phyloP scores from a whole-genome alignment of 2,113 vertebrate genomes.

The Patagioenas fasciata region DNA sequence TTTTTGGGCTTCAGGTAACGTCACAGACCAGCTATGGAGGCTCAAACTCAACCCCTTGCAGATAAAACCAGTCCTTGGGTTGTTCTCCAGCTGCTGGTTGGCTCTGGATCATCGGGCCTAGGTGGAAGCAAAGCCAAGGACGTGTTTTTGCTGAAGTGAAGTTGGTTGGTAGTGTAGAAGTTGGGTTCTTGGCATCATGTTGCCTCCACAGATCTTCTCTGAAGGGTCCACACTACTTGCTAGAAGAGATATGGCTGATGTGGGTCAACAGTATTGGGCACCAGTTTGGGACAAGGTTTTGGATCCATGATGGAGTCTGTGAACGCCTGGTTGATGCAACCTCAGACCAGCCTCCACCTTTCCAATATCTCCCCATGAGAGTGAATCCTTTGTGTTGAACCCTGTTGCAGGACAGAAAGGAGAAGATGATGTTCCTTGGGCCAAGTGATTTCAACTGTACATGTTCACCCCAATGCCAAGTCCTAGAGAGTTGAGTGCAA shows the following conservation, averaged over 20 bases:
- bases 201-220: neutral
- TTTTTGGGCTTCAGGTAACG: neutral
- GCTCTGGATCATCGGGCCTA: neutral
- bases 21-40: neutral
- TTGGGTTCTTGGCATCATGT: neutral
- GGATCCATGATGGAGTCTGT: neutral
- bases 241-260: neutral
- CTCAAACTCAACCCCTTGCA: neutral
- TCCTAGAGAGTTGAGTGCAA: neutral
- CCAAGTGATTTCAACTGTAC: neutral
- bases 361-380: neutral
- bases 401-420: neutral
- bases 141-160: neutral
- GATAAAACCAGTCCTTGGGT: neutral
- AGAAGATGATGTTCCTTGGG: neutral
- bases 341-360: neutral
- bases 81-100: neutral
- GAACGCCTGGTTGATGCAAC: rapidly evolving
- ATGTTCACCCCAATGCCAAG: neutral
- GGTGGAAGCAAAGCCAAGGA: neutral
- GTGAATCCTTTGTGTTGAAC: neutral
- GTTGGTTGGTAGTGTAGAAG: neutral
- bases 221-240: neutral
- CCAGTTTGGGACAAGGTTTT: neutral
- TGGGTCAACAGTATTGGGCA: neutral